Conservation (phyloP, 2,888 invertebrate genomes). For the Helicoverpa assulta region DNA sequence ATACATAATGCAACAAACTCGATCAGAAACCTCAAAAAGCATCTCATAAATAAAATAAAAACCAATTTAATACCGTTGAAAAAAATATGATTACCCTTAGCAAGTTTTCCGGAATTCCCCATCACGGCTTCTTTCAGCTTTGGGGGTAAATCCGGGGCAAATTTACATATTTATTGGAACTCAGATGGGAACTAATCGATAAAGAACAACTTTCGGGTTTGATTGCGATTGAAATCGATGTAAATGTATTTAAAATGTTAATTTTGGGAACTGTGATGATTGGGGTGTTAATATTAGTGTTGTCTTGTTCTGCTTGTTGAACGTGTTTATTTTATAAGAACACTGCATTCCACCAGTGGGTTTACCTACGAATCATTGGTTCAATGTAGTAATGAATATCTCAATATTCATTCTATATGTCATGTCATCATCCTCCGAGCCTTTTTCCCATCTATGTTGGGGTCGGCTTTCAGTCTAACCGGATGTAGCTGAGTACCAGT, state of each 20-base stretch:
- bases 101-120: slow-evolving; percentile 58
- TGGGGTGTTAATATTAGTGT: slow-evolving; percentile 54
- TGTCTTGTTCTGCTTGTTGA: slow-evolving; percentile 44
- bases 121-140: slow-evolving; percentile 55
- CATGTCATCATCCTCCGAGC: too few species aligned
- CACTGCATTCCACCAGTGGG: too few species aligned
- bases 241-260: slow-evolving; percentile 64
- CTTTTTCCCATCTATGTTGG: too few species aligned
- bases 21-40: slow-evolving; percentile 1
- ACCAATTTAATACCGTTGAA: slow-evolving; percentile 63
- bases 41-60: slow-evolving; percentile 31
- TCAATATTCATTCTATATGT: too few species aligned
- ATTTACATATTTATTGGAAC: slow-evolving; percentile 87
- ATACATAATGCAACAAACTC: slow-evolving; percentile 17
- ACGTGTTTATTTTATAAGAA: slow-evolving; percentile 48
- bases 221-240: slow-evolving; percentile 57
- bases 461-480: too few species aligned
- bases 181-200: slow-evolving; percentile 82
- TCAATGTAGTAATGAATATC: too few species aligned
- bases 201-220: slow-evolving; percentile 65
- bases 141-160: slow-evolving; percentile 73
- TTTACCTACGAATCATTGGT: too few species aligned
- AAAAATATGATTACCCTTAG: slow-evolving; percentile 61
- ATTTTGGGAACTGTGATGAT: slow-evolving; percentile 53
- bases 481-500: too few species aligned